These are phyloP conservation scores for Crematogaster levior DNA, from an alignment of 2,888 invertebrate genomes.

Conservation along the genomic window DNA sequence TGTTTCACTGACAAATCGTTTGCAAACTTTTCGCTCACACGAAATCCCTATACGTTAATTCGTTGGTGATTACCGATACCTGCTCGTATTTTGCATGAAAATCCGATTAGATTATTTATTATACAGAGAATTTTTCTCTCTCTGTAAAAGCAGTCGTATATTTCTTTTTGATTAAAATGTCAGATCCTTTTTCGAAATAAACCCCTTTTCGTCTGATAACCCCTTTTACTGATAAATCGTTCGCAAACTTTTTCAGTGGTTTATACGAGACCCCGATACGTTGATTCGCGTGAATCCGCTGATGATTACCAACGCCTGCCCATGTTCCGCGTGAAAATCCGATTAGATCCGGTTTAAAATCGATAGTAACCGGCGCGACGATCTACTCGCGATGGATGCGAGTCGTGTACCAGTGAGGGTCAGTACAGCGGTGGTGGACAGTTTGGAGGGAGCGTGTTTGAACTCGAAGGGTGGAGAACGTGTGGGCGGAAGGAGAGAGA, in stretches of 20 bases:
- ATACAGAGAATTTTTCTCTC: neutral
- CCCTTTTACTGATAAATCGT: conserved; percentile 4
- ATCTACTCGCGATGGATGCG: conserved; percentile 46
- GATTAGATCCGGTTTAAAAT: conserved; percentile 74
- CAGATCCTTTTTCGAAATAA: neutral
- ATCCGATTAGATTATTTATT: no score
- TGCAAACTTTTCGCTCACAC: no score
- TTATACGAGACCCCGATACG: conserved; percentile 9
- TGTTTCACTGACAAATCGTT: no score
- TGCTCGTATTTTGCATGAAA: no score
- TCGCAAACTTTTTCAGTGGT: conserved; percentile 22
- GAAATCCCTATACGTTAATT: no score
- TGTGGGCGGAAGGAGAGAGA: conserved; percentile 8
- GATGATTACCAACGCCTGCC: conserved; percentile 53
- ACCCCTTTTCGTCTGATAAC: neutral
- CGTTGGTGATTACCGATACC: no score
- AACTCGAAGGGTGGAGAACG: conserved; percentile 32
- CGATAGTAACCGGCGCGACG: conserved; percentile 53
- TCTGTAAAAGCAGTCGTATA: neutral
- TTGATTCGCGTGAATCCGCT: conserved; percentile 41
- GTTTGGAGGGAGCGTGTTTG: conserved; percentile 37
- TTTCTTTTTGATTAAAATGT: neutral
- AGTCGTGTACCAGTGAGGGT: conserved; percentile 4
- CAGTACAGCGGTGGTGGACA: neutral
- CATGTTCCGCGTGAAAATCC: conserved; percentile 57